Evolutionary conservation across 2,113 vertebrate genomes (phyloP), one percentile per base, ranked within the genome.

Genomic region (Condylura cristata): DNA sequence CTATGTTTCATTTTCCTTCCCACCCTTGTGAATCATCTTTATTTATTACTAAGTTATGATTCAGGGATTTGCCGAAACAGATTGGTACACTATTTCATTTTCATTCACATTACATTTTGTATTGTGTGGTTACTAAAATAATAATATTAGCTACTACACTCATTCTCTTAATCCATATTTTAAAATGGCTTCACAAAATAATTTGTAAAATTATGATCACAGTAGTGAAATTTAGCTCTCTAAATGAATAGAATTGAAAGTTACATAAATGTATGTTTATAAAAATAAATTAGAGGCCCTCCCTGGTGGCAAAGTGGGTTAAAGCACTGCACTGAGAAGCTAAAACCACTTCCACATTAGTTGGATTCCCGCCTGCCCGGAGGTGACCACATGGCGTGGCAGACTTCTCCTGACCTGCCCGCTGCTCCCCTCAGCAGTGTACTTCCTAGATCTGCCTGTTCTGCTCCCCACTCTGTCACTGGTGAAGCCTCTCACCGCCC

Each of bases 221-320:
- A 89, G 53, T 86, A 65, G 32, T 82, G 72, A 53, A 0, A 4
- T 41, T 66, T 90, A 56, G 6, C 18, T 51, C 11, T 84, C 24
- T 89, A 83, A n/a, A 2, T 89, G 18, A 9, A 81, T 14, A 91
- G 10, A 91, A 72, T 16, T 24, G 2, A 88, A 95, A 79, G 17
- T 72, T 79, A 46, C 65, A n/a, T 75, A 3, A 2, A 70, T 74
- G 74, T 4, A 48, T 56, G 4, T 85, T 34, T 46, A 17, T 1
- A 60, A 75, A 70, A 8, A 87, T 66, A 78, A 66, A 61, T 83
- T 76, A 87, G 80, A 66, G n/a, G n/a, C n/a, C n/a, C n/a, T n/a
- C n/a, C n/a, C n/a, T n/a, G n/a, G n/a, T n/a, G n/a, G n/a, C n/a
- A n/a, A n/a, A n/a, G n/a, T n/a, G n/a, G n/a, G n/a, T n/a, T n/a